phyloP scores from a whole-genome alignment of 2,113 vertebrate genomes.

The Plectropomus leopardus region DNA sequence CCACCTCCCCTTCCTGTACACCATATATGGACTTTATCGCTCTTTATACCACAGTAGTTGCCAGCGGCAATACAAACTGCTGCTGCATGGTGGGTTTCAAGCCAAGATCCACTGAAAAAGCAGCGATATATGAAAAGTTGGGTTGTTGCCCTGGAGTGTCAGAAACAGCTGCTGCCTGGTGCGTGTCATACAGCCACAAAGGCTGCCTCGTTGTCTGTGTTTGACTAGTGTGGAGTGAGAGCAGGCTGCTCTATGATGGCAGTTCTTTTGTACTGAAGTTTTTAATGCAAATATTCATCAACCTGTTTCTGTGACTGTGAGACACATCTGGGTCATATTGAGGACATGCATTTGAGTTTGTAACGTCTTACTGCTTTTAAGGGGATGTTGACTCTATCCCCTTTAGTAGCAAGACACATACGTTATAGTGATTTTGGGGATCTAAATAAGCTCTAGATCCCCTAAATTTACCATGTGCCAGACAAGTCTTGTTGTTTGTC shows the following conservation, averaged over 20 bases:
- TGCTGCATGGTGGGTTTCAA: too few species aligned
- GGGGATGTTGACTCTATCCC: neutral
- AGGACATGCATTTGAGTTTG: neutral
- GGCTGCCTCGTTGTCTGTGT: too few species aligned
- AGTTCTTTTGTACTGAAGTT: conserved; percentile 4
- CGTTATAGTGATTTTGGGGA: conserved; percentile 18
- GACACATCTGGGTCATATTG: conserved; percentile 44
- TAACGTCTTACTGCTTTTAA: neutral
- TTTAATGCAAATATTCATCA: conserved; percentile 19
- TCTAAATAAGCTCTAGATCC: conserved; percentile 22
- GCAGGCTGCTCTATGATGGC: neutral
- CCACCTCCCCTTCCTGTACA: too few species aligned
- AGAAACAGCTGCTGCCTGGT: too few species aligned
- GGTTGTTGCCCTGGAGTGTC: too few species aligned
- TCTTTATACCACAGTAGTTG: too few species aligned
- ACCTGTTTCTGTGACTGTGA: conserved; percentile 5
- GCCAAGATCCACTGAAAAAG: too few species aligned
- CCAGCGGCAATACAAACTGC: too few species aligned
- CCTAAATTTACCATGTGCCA: conserved; percentile 16
- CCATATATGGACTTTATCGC: too few species aligned
- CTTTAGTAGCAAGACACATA: neutral
- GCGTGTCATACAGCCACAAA: too few species aligned
- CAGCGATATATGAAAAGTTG: too few species aligned
- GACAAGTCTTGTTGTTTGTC: conserved; percentile 34
- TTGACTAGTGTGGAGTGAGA: too few species aligned